A percentile compares a stretch with the other conserved stretches of the same genome.
Conservation (phyloP, 2,797 vertebrate species). For the Microhierax caerulescens region DNA sequence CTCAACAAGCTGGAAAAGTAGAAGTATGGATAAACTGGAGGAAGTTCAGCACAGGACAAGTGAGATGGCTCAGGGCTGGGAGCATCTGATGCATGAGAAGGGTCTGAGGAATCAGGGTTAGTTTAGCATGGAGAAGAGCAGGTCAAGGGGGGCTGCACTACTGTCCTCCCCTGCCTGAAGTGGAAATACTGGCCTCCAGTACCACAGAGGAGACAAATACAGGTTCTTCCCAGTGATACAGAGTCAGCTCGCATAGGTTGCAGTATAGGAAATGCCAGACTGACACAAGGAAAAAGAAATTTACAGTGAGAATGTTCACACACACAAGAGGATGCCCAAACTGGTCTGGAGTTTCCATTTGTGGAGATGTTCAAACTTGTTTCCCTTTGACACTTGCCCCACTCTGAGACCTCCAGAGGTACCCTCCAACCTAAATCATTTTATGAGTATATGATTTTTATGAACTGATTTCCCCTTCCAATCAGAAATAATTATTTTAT, state of each 20-base stretch:
- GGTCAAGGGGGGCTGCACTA: neutral
- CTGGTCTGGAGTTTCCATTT: neutral
- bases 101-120: neutral
- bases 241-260: fast-evolving
- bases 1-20: neutral
- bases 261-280: neutral
- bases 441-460: neutral
- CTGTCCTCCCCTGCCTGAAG: neutral
- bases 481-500: neutral
- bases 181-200: neutral
- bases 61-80: neutral
- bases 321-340: neutral
- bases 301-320: neutral
- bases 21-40: neutral
- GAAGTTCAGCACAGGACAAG: neutral
- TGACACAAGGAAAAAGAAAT: neutral
- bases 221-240: neutral
- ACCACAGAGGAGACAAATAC: neutral
- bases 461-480: neutral
- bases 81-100: neutral
- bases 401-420: neutral
- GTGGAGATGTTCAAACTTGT: neutral
- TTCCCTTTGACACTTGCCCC: neutral
- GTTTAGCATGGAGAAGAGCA: neutral
- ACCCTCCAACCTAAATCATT: neutral